Base-by-base conservation (phyloP, 2,888 invertebrate genomes). In the Adineta ricciae region DNA sequence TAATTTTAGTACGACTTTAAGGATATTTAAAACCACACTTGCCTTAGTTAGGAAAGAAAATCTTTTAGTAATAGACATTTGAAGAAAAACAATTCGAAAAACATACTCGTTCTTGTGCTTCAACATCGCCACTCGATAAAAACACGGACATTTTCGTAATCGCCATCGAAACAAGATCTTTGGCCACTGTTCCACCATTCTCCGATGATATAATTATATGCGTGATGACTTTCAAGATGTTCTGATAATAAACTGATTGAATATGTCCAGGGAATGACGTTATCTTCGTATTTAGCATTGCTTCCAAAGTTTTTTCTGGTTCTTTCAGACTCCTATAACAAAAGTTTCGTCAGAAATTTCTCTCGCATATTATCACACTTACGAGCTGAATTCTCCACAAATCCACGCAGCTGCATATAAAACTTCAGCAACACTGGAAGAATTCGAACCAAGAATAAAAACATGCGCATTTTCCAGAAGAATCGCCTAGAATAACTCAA, bases 371-470 rank as follows among this genome's bases (percentile, higher is more conserved):
- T 8, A 46, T 46, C 11, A 46, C 14, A 78, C 41, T 41, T 41
- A 78, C 78, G 41, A 78, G n/a, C 41, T 93, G 91, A 97, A 99
- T 92, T 99, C 99, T 84, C 97, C 97, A 89, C 97, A 96, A 88
- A 99, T 95, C 94, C 96, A 99, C 19, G 97, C 97, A 85, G 98
- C 98, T 16, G 99, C 97, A 91, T 96, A 96, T 36, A 99, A 92
- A 84, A 98, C 97, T 91, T 98, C 97, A 8, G 83, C 72, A 36
- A 83, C 83, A 52, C 83, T 73, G 4, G 56, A 38, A 9, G 83
- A 83, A 73, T 72, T 85, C 32, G 64, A 64, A 64, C 64, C 64
- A 64, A 64, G 27, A 38, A 38, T 72, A 87, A 94, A 92, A 24
- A 93, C 90, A 88, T 93, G 93, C 84, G 94, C 93, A 87, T 94